Evolutionary conservation across 2,797 vertebrate species (phyloP).

Genomic region (Rhynchonycteris naso): DNA sequence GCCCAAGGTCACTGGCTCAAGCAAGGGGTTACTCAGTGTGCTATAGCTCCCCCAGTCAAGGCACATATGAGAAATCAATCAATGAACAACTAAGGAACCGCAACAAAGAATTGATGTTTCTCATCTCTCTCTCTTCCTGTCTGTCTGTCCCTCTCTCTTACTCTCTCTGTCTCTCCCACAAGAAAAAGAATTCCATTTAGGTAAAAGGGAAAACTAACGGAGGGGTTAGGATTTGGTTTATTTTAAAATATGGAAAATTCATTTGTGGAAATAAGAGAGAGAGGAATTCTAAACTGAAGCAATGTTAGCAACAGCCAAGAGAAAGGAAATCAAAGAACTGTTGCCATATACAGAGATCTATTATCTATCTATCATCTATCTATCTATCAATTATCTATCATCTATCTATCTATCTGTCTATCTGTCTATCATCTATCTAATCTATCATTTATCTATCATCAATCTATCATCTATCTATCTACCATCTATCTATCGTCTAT

Average conservation of each 20-base stretch:
- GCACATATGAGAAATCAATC: too few relatives aligned
- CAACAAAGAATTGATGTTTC: too few relatives aligned
- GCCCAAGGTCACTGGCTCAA: too few relatives aligned
- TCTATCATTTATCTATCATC: not conserved
- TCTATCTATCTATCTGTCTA: not conserved
- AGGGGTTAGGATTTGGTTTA: not conserved
- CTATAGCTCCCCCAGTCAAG: too few relatives aligned
- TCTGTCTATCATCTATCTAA: not conserved
- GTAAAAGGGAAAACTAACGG: not conserved
- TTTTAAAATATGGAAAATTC: not conserved
- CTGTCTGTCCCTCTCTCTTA: too few relatives aligned
- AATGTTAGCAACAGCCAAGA: not conserved
- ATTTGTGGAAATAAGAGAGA: not conserved
- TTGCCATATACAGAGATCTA: not conserved
- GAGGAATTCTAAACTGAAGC: not conserved
- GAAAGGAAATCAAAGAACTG: not conserved
- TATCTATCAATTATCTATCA: not conserved
- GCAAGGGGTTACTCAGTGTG: too few relatives aligned
- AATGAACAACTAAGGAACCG: too few relatives aligned
- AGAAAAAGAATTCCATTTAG: not conserved
- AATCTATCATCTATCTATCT: not conserved
- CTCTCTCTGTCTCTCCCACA: too few relatives aligned
- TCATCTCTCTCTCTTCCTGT: too few relatives aligned
- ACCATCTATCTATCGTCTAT: not conserved
- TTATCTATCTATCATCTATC: not conserved